Evolutionary conservation across 2,797 vertebrate species (phyloP).

Genomic region (Jordanella pulchra): DNA sequence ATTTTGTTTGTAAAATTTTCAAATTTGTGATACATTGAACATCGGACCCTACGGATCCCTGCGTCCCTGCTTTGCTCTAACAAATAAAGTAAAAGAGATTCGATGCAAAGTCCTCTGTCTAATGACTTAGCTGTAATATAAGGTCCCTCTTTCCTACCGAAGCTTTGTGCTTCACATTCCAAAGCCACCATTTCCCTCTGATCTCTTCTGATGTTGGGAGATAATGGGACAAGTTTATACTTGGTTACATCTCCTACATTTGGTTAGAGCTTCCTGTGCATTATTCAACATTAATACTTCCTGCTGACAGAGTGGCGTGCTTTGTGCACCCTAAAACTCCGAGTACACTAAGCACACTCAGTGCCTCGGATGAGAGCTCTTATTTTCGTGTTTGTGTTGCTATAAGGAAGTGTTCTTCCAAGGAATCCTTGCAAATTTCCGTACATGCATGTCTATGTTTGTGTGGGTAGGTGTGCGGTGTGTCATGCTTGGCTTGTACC

Average conservation of each 20-base stretch:
- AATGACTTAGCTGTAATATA: not conserved
- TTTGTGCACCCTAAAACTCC: constrained; percentile 13
- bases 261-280: not conserved
- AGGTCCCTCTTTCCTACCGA: not conserved
- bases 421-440: constrained; percentile 18
- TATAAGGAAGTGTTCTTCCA: constrained; percentile 21
- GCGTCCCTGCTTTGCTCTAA: no score
- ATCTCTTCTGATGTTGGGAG: not conserved
- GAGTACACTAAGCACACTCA: constrained; percentile 5
- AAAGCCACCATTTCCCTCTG: not conserved
- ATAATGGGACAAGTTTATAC: constrained; percentile 8
- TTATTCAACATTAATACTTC: constrained; percentile 4
- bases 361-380: not conserved
- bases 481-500: not conserved
- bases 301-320: constrained; percentile 7
- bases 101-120: not conserved
- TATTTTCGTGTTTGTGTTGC: not conserved
- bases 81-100: no score
- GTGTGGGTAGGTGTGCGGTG: not conserved
- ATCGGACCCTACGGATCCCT: no score
- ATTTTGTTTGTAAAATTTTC: no score
- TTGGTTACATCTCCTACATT: not conserved
- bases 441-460: not conserved
- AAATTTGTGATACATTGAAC: no score
- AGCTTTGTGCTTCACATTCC: not conserved